A percentile compares a stretch with the other conserved stretches of the same genome.
These are phyloP conservation scores for Metaphire vulgaris DNA, from an alignment of 1,140 invertebrate species.

Conservation along the genomic window DNA sequence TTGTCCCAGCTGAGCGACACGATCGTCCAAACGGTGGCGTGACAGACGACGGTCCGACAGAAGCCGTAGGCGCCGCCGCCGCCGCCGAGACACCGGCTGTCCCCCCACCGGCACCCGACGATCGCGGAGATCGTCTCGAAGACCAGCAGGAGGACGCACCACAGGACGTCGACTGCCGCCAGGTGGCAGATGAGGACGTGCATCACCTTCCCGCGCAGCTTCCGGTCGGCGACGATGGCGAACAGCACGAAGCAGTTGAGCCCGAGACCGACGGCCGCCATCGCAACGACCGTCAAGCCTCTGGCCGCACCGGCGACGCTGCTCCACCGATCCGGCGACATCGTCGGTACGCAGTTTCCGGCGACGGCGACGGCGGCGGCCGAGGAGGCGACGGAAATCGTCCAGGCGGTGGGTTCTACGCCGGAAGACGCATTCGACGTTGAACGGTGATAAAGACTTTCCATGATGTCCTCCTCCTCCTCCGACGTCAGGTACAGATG, in stretches of 20 bases:
- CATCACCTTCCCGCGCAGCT: neutral
- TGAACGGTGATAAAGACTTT: too few species aligned
- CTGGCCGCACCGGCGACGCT: too few species aligned
- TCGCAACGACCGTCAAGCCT: too few species aligned
- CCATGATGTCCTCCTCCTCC: too few species aligned
- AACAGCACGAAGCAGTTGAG: conserved; percentile 15
- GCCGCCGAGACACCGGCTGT: neutral
- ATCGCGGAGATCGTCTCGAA: neutral
- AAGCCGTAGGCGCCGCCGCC: neutral
- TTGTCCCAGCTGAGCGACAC: conserved; percentile 19
- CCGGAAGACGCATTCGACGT: too few species aligned
- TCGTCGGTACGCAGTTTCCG: too few species aligned
- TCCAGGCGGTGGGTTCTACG: too few species aligned
- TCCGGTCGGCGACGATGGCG: neutral
- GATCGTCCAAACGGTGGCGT: conserved; percentile 7
- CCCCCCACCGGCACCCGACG: neutral
- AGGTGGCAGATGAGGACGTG: conserved; percentile 6
- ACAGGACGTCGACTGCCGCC: neutral
- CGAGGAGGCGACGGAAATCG: too few species aligned
- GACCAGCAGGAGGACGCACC: neutral
- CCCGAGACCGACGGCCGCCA: neutral
- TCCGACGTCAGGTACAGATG: too few species aligned
- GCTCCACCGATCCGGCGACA: too few species aligned
- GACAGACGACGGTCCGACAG: neutral
- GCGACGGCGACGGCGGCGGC: too few species aligned